These are phyloP conservation scores for Terrapene triunguis DNA, from an alignment of 2,113 vertebrate genomes.

Conservation along the genomic window DNA sequence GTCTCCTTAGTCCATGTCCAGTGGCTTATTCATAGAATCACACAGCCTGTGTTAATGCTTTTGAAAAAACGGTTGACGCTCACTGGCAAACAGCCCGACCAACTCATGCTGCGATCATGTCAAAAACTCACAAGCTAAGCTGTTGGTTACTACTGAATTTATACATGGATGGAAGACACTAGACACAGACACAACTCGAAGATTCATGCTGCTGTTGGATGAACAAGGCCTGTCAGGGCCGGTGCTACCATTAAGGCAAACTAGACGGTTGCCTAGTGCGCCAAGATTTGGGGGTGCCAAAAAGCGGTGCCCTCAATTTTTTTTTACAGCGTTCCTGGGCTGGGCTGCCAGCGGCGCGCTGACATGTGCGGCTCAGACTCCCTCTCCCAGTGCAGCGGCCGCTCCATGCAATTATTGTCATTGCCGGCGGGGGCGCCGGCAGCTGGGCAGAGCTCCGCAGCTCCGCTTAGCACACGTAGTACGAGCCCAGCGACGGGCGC, in stretches of 20 bases:
- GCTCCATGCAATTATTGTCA: no score
- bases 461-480: no score
- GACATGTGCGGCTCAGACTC: no score
- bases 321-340: background rate
- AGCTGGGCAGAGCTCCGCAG: no score
- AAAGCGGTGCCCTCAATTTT: no score
- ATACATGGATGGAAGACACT: background rate
- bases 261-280: no score
- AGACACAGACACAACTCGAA: slow-evolving; percentile 20
- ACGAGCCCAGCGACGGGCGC: no score
- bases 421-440: no score
- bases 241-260: no score
- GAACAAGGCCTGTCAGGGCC: fast-evolving
- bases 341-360: no score
- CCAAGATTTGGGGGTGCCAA: no score
- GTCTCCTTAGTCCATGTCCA: background rate
- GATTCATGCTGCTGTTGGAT: slow-evolving; percentile 9
- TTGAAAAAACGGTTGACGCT: background rate
- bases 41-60: background rate
- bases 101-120: background rate
- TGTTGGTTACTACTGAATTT: background rate
- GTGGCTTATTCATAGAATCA: background rate
- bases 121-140: background rate
- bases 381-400: no score
- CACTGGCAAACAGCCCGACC: background rate